Base-by-base conservation (phyloP, 1,140 invertebrate genomes). In the Dendroctonus ponderosae region DNA sequence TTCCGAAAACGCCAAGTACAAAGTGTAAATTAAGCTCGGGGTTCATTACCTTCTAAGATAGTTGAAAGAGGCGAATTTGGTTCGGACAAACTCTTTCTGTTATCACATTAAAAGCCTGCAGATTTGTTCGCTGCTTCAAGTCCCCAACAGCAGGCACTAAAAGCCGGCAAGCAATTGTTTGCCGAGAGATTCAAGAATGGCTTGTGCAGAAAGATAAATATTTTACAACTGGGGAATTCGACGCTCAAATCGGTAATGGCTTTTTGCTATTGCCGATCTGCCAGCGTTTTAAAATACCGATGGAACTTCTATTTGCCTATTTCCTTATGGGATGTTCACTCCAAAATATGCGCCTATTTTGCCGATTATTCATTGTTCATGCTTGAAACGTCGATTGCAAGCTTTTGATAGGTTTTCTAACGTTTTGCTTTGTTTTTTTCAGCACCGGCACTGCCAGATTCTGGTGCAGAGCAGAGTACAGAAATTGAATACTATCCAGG, bases 401-500 rank as follows among this genome's bases (percentile, higher is more conserved):
- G 26, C 26, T 26, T 26, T 26, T 26, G 26, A 26, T 26, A 3
- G 26, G 26, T 26, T 26, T 26, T 58, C 38, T 14, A 58, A 42
- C 43, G 14, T 5, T 14, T 12, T n/a, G 11, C 49, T 59, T 44
- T 72, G 66, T 67, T 74, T 70, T 26, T 76, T 77, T 37, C 71
- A 78, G 77, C 77, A 42, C 77, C 77, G 15, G 50, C 66, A 42
- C 39, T 39, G 40, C 48, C 75, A n/a, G 61, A 71, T 49, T 70
- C 75, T 43, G 46, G 70, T 40, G 46, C 70, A 46, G 73, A 77
- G 52, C 72, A 77, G 14, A 75, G 66, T 53, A 75, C 73, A 42
- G 78, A 78, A 68, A 72, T 79, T 57, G 74, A 78, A 70, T 78
- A 76, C 67, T 78, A 78, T 71, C 75, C 76, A 67, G 74, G 76